Conservation (phyloP, 2,888 invertebrate genomes). For the Xylocampa areola region DNA sequence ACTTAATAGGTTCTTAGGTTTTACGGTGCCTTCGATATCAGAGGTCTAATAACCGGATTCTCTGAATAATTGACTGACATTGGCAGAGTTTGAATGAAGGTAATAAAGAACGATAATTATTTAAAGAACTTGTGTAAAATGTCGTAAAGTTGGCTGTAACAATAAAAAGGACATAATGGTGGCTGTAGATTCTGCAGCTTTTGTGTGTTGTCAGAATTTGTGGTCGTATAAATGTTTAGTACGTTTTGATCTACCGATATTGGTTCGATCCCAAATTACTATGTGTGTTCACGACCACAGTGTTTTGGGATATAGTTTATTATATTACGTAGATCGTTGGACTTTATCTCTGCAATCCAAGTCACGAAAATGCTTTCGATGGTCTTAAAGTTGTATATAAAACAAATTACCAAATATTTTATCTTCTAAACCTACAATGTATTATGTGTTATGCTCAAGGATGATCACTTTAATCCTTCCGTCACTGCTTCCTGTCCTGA, state of each 20-base stretch:
- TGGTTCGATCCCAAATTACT: background rate
- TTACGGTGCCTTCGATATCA: slow-evolving; percentile 45
- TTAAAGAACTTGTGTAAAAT: slow-evolving; percentile 3
- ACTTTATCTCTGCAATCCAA: too few species aligned
- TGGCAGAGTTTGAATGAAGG: slow-evolving; percentile 41
- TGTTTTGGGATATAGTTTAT: background rate
- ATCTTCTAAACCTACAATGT: too few species aligned
- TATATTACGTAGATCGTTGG: too few species aligned
- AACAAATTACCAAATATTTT: too few species aligned
- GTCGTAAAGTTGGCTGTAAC: background rate
- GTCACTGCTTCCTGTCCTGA: too few species aligned
- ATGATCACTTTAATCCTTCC: too few species aligned
- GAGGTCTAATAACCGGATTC: slow-evolving; percentile 50
- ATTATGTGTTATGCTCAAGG: too few species aligned
- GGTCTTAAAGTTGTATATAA: too few species aligned
- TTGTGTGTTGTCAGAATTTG: background rate
- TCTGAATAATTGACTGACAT: slow-evolving; percentile 53
- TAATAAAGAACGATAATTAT: slow-evolving; percentile 27
- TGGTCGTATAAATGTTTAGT: background rate
- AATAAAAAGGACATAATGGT: background rate
- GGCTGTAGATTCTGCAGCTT: background rate
- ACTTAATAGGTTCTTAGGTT: slow-evolving; percentile 53
- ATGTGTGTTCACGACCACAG: background rate
- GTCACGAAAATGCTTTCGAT: too few species aligned
- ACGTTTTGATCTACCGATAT: background rate